These are phyloP conservation scores for Trididemnum nubilum DNA, from an alignment of 23 tunicate species.

Conservation along the genomic window DNA sequence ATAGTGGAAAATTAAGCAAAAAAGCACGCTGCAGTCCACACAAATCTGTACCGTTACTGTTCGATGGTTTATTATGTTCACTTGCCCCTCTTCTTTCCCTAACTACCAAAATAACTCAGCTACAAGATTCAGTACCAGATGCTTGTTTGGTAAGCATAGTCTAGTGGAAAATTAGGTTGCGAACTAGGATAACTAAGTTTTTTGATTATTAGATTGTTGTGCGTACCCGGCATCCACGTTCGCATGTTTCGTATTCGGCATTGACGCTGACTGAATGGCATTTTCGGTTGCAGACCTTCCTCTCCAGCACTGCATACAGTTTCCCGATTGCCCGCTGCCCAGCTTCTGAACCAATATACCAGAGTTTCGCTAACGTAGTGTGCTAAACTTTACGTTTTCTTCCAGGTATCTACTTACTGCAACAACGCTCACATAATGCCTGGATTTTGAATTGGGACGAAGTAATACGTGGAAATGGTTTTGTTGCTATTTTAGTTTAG, in stretches of 20 bases:
- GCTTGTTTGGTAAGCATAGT: conserved; percentile 36
- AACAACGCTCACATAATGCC: conserved; percentile 79
- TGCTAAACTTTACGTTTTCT: too few relatives aligned
- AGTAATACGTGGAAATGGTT: background rate
- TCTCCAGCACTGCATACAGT: too few relatives aligned
- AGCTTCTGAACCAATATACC: too few relatives aligned
- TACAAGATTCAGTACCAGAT: conserved; percentile 49
- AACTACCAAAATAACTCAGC: conserved; percentile 61
- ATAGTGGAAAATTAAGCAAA: background rate
- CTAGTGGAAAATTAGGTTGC: background rate
- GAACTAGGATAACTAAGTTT: background rate
- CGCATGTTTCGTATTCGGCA: too few relatives aligned
- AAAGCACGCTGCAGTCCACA: background rate
- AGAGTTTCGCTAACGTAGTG: too few relatives aligned
- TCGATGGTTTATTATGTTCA: conserved; percentile 72
- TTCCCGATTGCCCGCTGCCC: too few relatives aligned
- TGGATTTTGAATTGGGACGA: conserved; percentile 18
- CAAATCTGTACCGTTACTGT: conserved; percentile 31
- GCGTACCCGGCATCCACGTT: too few relatives aligned
- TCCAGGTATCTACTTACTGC: conserved; percentile 54
- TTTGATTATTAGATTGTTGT: too few relatives aligned
- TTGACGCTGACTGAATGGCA: too few relatives aligned
- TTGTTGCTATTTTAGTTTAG: too few relatives aligned
- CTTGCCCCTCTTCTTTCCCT: conserved; percentile 65
- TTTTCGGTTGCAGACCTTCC: too few relatives aligned